Base-by-base conservation (phyloP, 2,888 invertebrate genomes). In the Bombylius major region DNA sequence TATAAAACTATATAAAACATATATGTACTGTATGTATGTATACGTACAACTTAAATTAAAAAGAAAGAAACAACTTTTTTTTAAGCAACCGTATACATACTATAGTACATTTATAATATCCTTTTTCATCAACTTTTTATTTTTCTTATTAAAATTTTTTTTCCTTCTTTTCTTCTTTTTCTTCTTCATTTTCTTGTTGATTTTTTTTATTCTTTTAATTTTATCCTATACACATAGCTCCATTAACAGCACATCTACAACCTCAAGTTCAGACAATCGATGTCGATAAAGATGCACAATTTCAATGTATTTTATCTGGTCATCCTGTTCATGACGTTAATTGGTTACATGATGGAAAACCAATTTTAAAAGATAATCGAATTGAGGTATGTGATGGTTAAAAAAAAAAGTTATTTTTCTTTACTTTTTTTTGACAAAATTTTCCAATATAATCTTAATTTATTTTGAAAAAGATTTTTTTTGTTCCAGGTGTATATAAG, bases 271-370 rank as follows among this genome's bases (percentile, higher is more conserved):
- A 84, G 70, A 84, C 88, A 61, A 85, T 90, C 57, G 94, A 93
- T 73, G 83, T 87, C 59, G 91, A 89, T 59, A 84, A 87, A 67
- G 84, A 89, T 68, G 86, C 90, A 51, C 83, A 81, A 67, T 89
- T 95, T 70, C 89, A 90, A 70, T 96, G 95, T 74, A 86, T 87
- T 69, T 82, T 89, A 55, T 83, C 84, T 58, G 95, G 95, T 7
- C 86, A 87, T 76, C 94, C 94, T n/a, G 79, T 89, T 59, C 82
- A 84, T 61, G 79, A 83, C 64, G 79, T 90, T 57, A 80, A 80
- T 67, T 93, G 92, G 92, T 78, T 86, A 66, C 88, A 89, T 71
- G 84, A 92, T 70, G 88, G 86, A 44, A 78, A 78, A 65, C 77
- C 80, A 59, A 73, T 87, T 56, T 76, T 79, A 57, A 72, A 78